Evolutionary conservation across 2,888 invertebrate species (phyloP).

Genomic region (Tenthredo amoena): DNA sequence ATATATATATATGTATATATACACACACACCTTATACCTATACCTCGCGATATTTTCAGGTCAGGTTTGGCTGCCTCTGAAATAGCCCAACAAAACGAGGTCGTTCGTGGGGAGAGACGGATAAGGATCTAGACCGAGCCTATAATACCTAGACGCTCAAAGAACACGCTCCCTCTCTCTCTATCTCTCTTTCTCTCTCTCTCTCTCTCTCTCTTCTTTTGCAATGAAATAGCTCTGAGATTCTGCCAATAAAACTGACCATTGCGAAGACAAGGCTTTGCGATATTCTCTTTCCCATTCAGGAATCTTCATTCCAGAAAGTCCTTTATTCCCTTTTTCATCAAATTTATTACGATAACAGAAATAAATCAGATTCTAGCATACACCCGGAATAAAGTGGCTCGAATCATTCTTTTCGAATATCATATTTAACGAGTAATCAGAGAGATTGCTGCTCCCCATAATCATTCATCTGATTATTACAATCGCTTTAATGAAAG

Average conservation of each 20-base stretch:
- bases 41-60: constrained; percentile 22
- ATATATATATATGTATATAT: not conserved
- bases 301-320: constrained; percentile 26
- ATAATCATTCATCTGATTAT: not conserved
- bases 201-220: not conserved
- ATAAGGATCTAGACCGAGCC: constrained; percentile 49
- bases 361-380: not conserved
- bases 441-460: not conserved
- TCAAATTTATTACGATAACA: not conserved
- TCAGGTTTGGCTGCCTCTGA: constrained; percentile 27
- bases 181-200: not conserved
- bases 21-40: not conserved
- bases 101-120: constrained; percentile 37
- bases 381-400: not conserved
- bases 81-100: constrained; percentile 42
- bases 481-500: not conserved
- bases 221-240: constrained; percentile 27
- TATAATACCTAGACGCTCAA: constrained; percentile 38
- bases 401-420: not conserved
- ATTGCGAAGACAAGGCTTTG: constrained; percentile 29
- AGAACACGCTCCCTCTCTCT: constrained; percentile 33
- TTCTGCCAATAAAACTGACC: constrained; percentile 46
- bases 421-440: not conserved
- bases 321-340: constrained; percentile 6
- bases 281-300: constrained; percentile 35